Percentiles rank a stretch among this genome's conserved stretches.
phyloP scores from a whole-genome alignment of 2,797 vertebrate genomes.

The Spinus pinus region DNA sequence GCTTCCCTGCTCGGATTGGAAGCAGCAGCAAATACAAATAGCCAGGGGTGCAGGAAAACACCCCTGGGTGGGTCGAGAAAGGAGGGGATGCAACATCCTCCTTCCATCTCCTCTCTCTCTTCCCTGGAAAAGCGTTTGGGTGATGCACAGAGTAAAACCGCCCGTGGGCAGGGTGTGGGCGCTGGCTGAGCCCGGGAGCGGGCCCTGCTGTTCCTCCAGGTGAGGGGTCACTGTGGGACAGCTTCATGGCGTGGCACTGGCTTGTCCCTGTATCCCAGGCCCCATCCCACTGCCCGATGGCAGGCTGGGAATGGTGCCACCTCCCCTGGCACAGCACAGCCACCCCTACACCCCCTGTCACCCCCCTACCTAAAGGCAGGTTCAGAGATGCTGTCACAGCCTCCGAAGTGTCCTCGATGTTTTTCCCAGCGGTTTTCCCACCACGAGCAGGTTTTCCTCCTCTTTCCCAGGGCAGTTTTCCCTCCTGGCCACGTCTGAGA shows the following conservation, averaged over 20 bases:
- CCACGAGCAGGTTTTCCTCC: background rate
- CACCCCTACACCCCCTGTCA: fast-evolving
- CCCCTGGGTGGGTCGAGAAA: background rate
- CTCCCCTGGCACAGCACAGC: background rate
- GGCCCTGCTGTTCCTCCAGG: background rate
- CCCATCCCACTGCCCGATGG: fast-evolving
- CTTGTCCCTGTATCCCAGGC: background rate
- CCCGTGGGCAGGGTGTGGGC: fast-evolving
- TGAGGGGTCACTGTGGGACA: background rate
- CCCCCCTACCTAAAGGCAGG: background rate
- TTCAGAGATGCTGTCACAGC: background rate
- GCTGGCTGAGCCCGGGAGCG: background rate
- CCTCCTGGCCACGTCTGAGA: background rate
- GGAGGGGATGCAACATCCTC: background rate
- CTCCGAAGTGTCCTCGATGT: fast-evolving
- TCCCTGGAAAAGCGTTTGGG: background rate
- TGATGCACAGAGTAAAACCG: fast-evolving
- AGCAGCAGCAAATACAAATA: background rate
- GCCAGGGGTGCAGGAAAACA: background rate
- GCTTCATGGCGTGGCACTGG: fast-evolving
- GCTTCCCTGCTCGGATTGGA: background rate
- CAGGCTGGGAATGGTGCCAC: fast-evolving
- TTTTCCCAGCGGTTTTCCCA: fast-evolving
- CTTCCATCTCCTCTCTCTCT: background rate
- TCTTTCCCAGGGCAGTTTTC: background rate